Evolutionary conservation across 2,888 invertebrate species (phyloP).

Genomic region (Leptarthrus brevirostris): DNA sequence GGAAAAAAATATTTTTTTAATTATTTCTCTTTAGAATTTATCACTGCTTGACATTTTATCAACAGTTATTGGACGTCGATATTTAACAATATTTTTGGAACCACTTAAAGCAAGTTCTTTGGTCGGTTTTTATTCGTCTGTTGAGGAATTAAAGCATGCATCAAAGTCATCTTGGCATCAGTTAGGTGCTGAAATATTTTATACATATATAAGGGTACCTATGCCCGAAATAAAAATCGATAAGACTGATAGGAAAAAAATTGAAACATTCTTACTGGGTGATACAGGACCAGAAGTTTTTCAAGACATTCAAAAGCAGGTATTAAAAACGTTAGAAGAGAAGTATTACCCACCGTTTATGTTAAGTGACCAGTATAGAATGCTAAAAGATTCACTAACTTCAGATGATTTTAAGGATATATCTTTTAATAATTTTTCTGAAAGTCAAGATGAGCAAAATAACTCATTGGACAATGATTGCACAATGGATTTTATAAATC

Average conservation of each 20-base stretch:
- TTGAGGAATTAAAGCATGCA: slow-evolving; percentile 84
- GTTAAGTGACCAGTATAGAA: slow-evolving; percentile 85
- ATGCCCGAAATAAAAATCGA: slow-evolving; percentile 85
- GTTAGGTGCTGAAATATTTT: slow-evolving; percentile 90
- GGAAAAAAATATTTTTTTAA: no score
- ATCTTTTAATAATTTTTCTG: slow-evolving; percentile 61
- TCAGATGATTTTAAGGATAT: slow-evolving; percentile 67
- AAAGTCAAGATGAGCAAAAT: slow-evolving; percentile 60
- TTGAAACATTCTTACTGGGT: slow-evolving; percentile 88
- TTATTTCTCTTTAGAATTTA: slow-evolving; percentile 69
- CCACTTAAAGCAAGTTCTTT: slow-evolving; percentile 85
- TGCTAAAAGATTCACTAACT: slow-evolving; percentile 66
- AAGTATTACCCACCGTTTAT: slow-evolving; percentile 91
- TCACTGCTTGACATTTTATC: slow-evolving; percentile 80
- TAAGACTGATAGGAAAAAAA: slow-evolving; percentile 81
- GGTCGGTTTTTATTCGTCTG: slow-evolving; percentile 87
- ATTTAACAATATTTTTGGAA: slow-evolving; percentile 83
- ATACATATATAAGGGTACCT: slow-evolving; percentile 85
- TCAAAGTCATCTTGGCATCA: slow-evolving; percentile 84
- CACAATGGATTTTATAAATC: slow-evolving; percentile 78
- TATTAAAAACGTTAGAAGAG: slow-evolving; percentile 83
- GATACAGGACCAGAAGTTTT: slow-evolving; percentile 90
- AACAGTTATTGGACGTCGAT: slow-evolving; percentile 82
- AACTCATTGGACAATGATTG: slow-evolving; percentile 57
- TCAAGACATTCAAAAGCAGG: slow-evolving; percentile 85